These are phyloP conservation scores for Spodoptera picta DNA, from an alignment of 2,888 invertebrate species.

Conservation along the genomic window DNA sequence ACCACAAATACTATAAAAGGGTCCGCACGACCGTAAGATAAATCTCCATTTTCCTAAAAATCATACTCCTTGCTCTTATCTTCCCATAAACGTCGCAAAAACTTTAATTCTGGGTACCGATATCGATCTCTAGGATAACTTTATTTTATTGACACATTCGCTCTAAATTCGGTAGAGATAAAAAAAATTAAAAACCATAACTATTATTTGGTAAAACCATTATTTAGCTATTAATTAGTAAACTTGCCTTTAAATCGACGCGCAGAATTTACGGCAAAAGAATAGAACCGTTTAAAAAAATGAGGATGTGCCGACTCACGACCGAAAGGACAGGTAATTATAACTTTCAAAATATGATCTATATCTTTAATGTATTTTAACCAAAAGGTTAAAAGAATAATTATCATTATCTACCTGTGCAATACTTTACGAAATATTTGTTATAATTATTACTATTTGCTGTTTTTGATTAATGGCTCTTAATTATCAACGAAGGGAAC, in stretches of 20 bases:
- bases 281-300: slow-evolving; percentile 52
- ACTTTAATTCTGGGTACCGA: slow-evolving; percentile 38
- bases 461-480: slow-evolving; percentile 31
- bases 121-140: slow-evolving; percentile 37
- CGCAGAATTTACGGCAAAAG: slow-evolving; percentile 61
- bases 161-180: too few species aligned
- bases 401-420: slow-evolving; percentile 9
- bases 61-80: slow-evolving; percentile 35
- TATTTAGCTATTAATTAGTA: slow-evolving; percentile 66
- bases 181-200: slow-evolving; percentile 26
- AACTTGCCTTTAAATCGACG: slow-evolving; percentile 52
- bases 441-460: slow-evolving; percentile 22
- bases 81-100: slow-evolving; percentile 37
- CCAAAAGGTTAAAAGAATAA: slow-evolving; percentile 16
- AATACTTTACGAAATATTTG: slow-evolving; percentile 37
- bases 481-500: slow-evolving; percentile 17
- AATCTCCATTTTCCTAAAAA: slow-evolving; percentile 42
- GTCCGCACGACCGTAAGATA: slow-evolving; percentile 24
- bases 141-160: slow-evolving; percentile 23
- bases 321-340: slow-evolving; percentile 60
- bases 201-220: slow-evolving; percentile 60
- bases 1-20: slow-evolving; percentile 5
- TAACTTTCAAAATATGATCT: slow-evolving; percentile 56
- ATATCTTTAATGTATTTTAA: slow-evolving; percentile 43
- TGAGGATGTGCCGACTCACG: slow-evolving; percentile 62